Percentiles rank a stretch among this genome's conserved stretches.
Evolutionary conservation across 1,140 invertebrate genomes (phyloP).

Genomic region (Nebria ingens): DNA sequence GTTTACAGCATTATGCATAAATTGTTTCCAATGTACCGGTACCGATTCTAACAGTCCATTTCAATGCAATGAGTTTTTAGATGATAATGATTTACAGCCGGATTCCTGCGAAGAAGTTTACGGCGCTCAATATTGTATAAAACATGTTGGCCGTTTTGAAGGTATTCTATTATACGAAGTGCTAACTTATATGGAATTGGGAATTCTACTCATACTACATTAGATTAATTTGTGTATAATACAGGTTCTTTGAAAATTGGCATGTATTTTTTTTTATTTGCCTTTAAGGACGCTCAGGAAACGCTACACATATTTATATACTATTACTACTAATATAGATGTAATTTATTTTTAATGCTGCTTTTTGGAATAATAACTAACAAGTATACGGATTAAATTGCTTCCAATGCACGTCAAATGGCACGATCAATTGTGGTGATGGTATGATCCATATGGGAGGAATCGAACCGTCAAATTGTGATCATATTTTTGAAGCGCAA

Average conservation of each 20-base stretch:
- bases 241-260: too few relatives aligned
- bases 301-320: too few relatives aligned
- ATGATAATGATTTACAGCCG: conserved; percentile 55
- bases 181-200: background rate
- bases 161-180: conserved; percentile 47
- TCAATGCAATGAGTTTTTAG: conserved; percentile 80
- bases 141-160: conserved; percentile 88
- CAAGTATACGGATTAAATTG: conserved; percentile 54
- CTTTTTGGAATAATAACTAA: background rate
- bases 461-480: conserved; percentile 51
- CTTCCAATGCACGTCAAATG: conserved; percentile 69
- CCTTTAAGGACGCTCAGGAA: too few relatives aligned
- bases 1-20: conserved; percentile 49
- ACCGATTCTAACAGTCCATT: conserved; percentile 65
- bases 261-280: too few relatives aligned
- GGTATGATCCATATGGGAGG: conserved; percentile 50
- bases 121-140: conserved; percentile 81
- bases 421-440: conserved; percentile 66
- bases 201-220: too few relatives aligned
- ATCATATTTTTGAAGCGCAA: conserved; percentile 64
- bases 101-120: conserved; percentile 68
- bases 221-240: too few relatives aligned
- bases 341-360: too few relatives aligned
- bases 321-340: too few relatives aligned
- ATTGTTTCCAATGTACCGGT: conserved; percentile 85